Evolutionary conservation across 2,888 invertebrate genomes (phyloP).

Genomic region (Pemphredon lugubris): DNA sequence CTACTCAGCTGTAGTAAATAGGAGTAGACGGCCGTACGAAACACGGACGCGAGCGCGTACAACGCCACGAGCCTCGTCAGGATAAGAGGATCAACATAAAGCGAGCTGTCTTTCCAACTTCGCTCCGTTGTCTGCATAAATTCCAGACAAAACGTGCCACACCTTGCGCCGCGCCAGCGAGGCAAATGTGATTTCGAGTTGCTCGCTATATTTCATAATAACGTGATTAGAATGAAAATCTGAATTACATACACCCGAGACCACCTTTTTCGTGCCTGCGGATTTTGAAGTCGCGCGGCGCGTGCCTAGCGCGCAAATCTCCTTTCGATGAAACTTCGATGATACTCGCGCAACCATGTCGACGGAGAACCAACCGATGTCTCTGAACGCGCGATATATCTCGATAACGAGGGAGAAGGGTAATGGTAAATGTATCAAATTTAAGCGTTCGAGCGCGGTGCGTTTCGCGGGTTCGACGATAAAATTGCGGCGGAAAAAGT

Average conservation of each 20-base stretch:
- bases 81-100: slow-evolving; percentile 74
- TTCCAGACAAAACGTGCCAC: slow-evolving; percentile 46
- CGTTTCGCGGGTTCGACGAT: no score
- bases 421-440: no score
- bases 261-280: neutral
- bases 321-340: no score
- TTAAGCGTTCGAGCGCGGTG: no score
- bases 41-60: slow-evolving; percentile 5
- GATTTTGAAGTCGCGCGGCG: no score
- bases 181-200: neutral
- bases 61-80: slow-evolving; percentile 26
- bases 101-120: slow-evolving; percentile 68
- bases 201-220: neutral
- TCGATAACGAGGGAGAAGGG: no score
- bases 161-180: slow-evolving; percentile 11
- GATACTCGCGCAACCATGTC: no score
- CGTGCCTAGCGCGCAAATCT: no score
- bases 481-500: no score
- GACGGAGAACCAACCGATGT: no score
- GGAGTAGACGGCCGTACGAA: slow-evolving; percentile 13
- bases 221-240: neutral
- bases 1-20: slow-evolving; percentile 23
- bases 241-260: neutral
- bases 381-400: no score
- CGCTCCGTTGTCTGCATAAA: slow-evolving; percentile 68